Conservation (phyloP, 2,113 vertebrate genomes). For the Diadophis punctatus region DNA sequence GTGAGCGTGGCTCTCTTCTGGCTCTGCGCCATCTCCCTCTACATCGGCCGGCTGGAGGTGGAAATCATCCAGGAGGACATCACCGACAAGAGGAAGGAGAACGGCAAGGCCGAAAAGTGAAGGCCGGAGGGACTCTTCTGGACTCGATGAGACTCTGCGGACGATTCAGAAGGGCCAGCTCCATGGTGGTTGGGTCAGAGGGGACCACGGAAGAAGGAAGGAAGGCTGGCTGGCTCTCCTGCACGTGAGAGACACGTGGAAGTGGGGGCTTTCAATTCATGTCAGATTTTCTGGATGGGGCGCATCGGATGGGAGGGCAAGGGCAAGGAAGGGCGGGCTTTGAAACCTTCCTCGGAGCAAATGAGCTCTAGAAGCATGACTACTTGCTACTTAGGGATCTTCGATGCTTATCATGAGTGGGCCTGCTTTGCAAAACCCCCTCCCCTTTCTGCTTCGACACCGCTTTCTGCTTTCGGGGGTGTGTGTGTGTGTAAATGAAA, state of each 20-base stretch:
- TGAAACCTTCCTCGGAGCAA: not conserved
- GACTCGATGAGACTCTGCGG: not conserved
- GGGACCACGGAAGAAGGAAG: not conserved
- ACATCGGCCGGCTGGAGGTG: slow-evolving; percentile 84
- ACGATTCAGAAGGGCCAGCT: not conserved
- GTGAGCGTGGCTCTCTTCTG: slow-evolving; percentile 77
- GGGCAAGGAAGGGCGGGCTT: not conserved
- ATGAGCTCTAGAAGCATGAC: not conserved
- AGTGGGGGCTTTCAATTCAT: not conserved
- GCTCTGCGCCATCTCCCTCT: slow-evolving; percentile 86
- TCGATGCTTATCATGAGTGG: not conserved
- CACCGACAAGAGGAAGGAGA: not conserved
- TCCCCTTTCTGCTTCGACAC: not conserved
- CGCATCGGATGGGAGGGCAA: not conserved
- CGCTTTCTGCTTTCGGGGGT: not conserved
- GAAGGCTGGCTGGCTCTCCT: not conserved
- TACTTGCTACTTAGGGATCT: not conserved
- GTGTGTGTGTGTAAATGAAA: not conserved
- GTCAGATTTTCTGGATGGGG: not conserved
- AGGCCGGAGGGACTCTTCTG: not conserved
- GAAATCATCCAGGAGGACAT: slow-evolving; percentile 64
- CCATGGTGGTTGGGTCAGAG: not conserved
- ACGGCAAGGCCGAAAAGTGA: slow-evolving; percentile 50
- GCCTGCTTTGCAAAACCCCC: not conserved
- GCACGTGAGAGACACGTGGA: not conserved